These are phyloP conservation scores for Stomatorhinus walkeri DNA, from an alignment of 2,797 vertebrate genomes.

Conservation along the genomic window DNA sequence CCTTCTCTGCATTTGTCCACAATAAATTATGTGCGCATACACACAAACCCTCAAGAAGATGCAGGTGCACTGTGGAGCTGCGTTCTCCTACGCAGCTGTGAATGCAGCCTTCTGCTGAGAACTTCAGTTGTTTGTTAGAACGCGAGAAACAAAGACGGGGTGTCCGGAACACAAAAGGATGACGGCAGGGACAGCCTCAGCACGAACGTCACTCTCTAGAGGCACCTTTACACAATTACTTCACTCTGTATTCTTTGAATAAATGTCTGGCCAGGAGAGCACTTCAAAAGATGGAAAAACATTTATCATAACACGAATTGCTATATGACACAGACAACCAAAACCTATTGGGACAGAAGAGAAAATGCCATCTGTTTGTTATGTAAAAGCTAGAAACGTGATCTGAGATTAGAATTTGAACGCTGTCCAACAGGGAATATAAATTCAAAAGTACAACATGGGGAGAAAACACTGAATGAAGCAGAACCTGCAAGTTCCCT, in stretches of 20 bases:
- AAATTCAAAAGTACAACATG: slow-evolving; percentile 21
- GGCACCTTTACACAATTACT: slow-evolving; percentile 4
- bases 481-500: slow-evolving; percentile 36
- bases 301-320: slow-evolving; percentile 4
- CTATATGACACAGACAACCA: neutral
- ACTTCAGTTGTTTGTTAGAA: neutral
- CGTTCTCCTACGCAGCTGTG: neutral
- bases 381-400: neutral
- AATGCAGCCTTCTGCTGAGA: neutral
- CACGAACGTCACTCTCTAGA: neutral
- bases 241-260: neutral
- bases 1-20: neutral
- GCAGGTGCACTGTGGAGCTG: neutral
- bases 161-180: slow-evolving; percentile 10
- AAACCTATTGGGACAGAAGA: neutral
- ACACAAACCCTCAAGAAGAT: neutral
- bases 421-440: neutral
- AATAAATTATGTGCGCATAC: neutral
- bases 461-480: slow-evolving; percentile 38
- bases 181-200: neutral
- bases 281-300: slow-evolving; percentile 1
- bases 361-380: neutral
- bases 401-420: neutral
- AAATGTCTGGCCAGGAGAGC: neutral
- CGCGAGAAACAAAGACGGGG: neutral